Conservation (phyloP, 2,888 invertebrate species). For the Drosophila testacea region DNA sequence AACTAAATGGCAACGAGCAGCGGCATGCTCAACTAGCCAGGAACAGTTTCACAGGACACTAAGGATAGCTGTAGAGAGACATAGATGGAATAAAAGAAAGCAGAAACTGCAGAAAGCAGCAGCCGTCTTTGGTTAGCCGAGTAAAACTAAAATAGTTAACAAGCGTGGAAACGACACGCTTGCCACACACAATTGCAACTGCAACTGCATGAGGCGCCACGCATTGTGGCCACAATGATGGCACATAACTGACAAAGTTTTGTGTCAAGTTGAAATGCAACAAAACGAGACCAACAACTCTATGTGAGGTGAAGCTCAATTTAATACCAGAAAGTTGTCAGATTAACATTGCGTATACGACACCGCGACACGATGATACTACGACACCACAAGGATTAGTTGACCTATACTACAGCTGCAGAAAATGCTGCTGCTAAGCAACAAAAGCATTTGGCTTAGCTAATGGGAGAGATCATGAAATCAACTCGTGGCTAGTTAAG, state of each 20-base stretch:
- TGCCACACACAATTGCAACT: constrained; percentile 1
- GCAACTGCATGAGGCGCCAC: constrained; percentile 23
- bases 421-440: background rate
- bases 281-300: background rate
- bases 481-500: constrained; percentile 8
- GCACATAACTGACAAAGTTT: constrained; percentile 45
- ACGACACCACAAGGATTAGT: constrained; percentile 11
- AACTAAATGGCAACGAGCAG: constrained; percentile 40
- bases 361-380: constrained; percentile 4
- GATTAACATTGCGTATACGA: constrained; percentile 41
- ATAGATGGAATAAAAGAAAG: background rate
- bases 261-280: constrained; percentile 7
- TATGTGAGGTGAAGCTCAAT: constrained; percentile 15
- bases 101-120: background rate
- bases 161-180: constrained; percentile 10
- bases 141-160: constrained; percentile 10
- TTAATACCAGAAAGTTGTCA: constrained; percentile 29
- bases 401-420: background rate
- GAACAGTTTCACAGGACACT: background rate
- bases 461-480: background rate
- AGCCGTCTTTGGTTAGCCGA: background rate
- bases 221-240: constrained; percentile 48
- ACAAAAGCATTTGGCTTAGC: constrained; percentile 1
- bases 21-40: constrained; percentile 34
- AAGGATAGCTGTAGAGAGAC: background rate